Base-by-base conservation (phyloP, 1,140 invertebrate genomes). In the Eufriesea mexicana region DNA sequence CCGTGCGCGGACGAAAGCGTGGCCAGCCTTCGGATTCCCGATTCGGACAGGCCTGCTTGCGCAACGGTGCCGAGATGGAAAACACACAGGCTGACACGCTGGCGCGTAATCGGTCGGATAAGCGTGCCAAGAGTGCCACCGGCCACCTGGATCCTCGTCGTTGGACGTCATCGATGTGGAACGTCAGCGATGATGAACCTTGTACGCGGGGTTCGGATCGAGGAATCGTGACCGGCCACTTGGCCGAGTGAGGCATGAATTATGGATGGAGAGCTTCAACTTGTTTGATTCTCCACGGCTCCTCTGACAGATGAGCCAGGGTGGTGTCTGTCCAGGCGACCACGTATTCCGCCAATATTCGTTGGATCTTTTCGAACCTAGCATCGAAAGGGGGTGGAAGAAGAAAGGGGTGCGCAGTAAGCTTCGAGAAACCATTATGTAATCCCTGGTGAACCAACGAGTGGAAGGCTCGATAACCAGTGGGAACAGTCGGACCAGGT, bases 81-180 rank as follows among this genome's bases (percentile, higher is more conserved):
- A 78, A 70, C 64, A 82, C 64, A 82, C 54, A 25, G n/a, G 18
- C 72, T 59, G 79, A 59, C 61, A 67, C 49, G 61, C 61, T 16
- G 25, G 25, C 45, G 62, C 64, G 74, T 78, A 61, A 78, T 62
- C 66, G 74, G 28, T 6, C 28, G 59, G 49, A 64, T 18, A 61
- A 67, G 18, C 75, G 80, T 84, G 86, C 85, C 86, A 86, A 87
- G 42, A 84, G 78, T 87, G 85, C 76, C 81, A 70, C 28, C n/a
- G 74, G 74, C 66, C 80, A 87, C 72, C 67, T 87, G 86, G 73
- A 80, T 73, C 78, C 45, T 64, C 49, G 25, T 73, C 73, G 55
- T 9, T 66, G 35, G 62, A 84, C 82, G 68, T 78, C 77, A 87
- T 84, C 55, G 35, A 51, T 5, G 57, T 49, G 74, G 54, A 74